phyloP scores from a whole-genome alignment of 2,888 invertebrate genomes.

The Volucella bombylans region DNA sequence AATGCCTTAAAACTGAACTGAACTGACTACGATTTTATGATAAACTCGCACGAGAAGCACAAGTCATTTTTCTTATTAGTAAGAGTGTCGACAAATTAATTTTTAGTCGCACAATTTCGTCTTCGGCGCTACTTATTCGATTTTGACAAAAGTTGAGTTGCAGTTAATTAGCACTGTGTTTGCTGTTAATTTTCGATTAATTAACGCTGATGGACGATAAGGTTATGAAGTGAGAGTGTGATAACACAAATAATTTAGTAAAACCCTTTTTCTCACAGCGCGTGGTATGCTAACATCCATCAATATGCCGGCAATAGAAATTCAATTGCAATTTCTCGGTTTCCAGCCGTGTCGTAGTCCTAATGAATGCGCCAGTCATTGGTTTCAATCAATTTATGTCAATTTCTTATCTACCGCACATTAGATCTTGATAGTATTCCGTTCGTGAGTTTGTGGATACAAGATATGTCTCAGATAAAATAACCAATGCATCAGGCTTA shows the following conservation, averaged over 20 bases:
- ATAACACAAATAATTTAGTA: neutral
- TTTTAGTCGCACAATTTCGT: no score
- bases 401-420: slow-evolving; percentile 9
- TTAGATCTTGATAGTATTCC: slow-evolving; percentile 3
- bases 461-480: slow-evolving; percentile 35
- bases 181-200: neutral
- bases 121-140: neutral
- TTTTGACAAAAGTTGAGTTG: neutral
- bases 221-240: neutral
- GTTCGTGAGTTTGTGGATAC: slow-evolving; percentile 28
- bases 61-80: neutral
- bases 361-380: slow-evolving; percentile 13
- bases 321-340: neutral
- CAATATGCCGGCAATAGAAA: slow-evolving; percentile 15
- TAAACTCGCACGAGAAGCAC: no score
- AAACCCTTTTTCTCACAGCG: neutral
- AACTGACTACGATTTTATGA: no score
- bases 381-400: slow-evolving; percentile 36
- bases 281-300: neutral
- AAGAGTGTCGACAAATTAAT: neutral
- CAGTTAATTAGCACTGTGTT: slow-evolving; percentile 7
- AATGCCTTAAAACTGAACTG: no score
- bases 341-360: neutral
- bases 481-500: slow-evolving; percentile 35
- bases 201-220: neutral